Evolutionary conservation across 1,140 invertebrate species (phyloP).

Genomic region (Apis florea): DNA sequence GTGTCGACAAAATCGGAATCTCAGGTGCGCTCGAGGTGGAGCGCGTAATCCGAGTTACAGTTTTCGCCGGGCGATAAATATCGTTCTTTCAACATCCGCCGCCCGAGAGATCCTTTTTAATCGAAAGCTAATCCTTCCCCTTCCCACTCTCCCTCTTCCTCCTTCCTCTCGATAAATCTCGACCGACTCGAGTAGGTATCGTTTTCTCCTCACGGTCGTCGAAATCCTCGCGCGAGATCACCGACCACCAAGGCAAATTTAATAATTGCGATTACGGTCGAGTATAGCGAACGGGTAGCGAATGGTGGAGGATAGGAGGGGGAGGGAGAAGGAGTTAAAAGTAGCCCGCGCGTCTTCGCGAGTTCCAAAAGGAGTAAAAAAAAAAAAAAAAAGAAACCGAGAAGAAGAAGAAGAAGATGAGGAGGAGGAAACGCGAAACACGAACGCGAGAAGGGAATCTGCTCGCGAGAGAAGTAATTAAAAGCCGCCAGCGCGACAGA

Average conservation of each 20-base stretch:
- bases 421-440: not conserved
- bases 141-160: not conserved
- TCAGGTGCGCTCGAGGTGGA: slow-evolving; percentile 47
- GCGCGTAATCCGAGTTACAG: slow-evolving; percentile 55
- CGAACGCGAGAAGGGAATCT: slow-evolving; percentile 32
- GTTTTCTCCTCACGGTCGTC: too few species aligned
- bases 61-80: slow-evolving; percentile 72
- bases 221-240: too few species aligned
- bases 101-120: slow-evolving; percentile 66
- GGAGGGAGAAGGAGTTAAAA: slow-evolving; percentile 19
- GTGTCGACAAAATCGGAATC: slow-evolving; percentile 34
- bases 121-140: slow-evolving; percentile 76
- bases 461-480: slow-evolving; percentile 61
- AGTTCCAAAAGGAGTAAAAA: not conserved
- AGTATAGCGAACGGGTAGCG: too few species aligned
- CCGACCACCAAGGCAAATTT: too few species aligned
- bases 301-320: not conserved
- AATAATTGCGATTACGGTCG: too few species aligned
- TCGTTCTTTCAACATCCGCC: slow-evolving; percentile 61
- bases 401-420: slow-evolving; percentile 1
- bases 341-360: slow-evolving; percentile 12
- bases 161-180: slow-evolving; percentile 65
- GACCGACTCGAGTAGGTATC: too few species aligned
- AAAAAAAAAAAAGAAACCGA: slow-evolving; percentile 8
- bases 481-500: slow-evolving; percentile 65